Conservation (phyloP, 37 sponge, comb jelly and placozoan species). For the Aplysina aerophoba region DNA sequence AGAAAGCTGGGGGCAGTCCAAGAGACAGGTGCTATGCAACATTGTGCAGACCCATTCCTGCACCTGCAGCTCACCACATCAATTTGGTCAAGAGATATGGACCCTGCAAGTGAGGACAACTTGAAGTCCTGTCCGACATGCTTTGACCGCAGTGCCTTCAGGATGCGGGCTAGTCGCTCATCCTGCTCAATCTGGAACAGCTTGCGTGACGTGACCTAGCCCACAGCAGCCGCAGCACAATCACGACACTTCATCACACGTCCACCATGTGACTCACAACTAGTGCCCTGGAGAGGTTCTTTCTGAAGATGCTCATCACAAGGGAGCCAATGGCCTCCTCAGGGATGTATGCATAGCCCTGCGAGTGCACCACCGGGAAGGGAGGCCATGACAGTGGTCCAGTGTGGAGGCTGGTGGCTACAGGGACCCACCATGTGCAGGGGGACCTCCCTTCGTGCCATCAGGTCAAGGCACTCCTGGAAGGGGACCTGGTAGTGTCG, state of each 20-base stretch:
- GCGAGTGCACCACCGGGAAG: neutral
- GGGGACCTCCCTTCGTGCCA: slow-evolving; percentile 59
- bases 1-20: slow-evolving; percentile 52
- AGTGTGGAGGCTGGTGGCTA: neutral
- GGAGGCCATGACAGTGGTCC: neutral
- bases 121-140: slow-evolving; percentile 20
- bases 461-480: slow-evolving; percentile 72
- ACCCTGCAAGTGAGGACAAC: slow-evolving; percentile 26
- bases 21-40: neutral
- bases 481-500: slow-evolving; percentile 67
- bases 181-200: slow-evolving; percentile 84
- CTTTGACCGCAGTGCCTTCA: slow-evolving; percentile 58
- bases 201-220: slow-evolving; percentile 63
- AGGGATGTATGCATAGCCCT: slow-evolving; percentile 90
- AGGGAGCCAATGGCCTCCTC: slow-evolving; percentile 53
- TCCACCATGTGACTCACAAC: slow-evolving; percentile 46
- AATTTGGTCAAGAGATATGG: slow-evolving; percentile 45
- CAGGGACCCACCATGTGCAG: slow-evolving; percentile 52
- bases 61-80: slow-evolving; percentile 41
- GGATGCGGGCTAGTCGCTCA: slow-evolving; percentile 67
- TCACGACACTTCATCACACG: neutral
- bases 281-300: slow-evolving; percentile 66
- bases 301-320: slow-evolving; percentile 77
- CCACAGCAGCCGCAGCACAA: neutral
- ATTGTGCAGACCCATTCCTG: neutral